Evolutionary conservation across 2,797 vertebrate species (phyloP).

Genomic region (Crenuchus spilurus): DNA sequence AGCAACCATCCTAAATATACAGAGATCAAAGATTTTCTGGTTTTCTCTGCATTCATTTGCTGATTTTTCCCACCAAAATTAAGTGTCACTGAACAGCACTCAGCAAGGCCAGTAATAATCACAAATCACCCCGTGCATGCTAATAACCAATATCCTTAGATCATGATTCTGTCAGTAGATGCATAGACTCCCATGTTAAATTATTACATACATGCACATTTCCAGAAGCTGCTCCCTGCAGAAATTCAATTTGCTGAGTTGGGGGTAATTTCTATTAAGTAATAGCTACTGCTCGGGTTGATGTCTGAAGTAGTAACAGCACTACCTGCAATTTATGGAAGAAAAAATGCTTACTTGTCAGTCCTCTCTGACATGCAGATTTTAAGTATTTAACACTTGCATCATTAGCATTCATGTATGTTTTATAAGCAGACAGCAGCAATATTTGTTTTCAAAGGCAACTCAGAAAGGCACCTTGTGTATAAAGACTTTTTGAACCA

Average conservation of each 20-base stretch:
- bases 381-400: neutral
- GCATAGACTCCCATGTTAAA: constrained; percentile 10
- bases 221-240: constrained; percentile 20
- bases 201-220: constrained; percentile 26
- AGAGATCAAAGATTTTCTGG: constrained; percentile 32
- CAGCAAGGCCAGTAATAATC: neutral
- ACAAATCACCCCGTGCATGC: constrained; percentile 17
- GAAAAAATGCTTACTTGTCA: neutral
- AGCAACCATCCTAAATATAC: constrained; percentile 42
- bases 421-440: neutral
- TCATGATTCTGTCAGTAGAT: constrained; percentile 29
- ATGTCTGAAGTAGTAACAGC: constrained; percentile 22
- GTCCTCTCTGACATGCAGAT: neutral
- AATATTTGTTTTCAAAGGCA: neutral
- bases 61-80: constrained; percentile 32
- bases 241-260: constrained; percentile 16
- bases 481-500: neutral
- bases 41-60: neutral
- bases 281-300: constrained; percentile 25
- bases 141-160: constrained; percentile 26
- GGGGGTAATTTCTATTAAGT: constrained; percentile 6
- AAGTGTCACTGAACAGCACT: constrained; percentile 25
- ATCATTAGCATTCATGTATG: neutral
- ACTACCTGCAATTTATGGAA: constrained; percentile 16
- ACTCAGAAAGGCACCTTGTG: neutral